phyloP scores from a whole-genome alignment of 35 echinoderm and acorn worm species.

The Lytechinus variegatus region DNA sequence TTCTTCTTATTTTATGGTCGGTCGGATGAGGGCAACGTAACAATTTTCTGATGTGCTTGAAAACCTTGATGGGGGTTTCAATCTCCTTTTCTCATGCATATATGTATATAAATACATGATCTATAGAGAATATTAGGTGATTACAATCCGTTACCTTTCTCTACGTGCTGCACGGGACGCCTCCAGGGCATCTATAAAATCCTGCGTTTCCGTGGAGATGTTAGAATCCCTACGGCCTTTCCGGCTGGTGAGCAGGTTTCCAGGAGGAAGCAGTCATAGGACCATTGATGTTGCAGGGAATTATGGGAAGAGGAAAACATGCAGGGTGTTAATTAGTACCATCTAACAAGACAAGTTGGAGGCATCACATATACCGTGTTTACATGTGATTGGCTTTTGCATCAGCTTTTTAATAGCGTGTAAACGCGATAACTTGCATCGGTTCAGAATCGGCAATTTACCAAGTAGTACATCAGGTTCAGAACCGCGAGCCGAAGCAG shows the following conservation, averaged over 20 bases:
- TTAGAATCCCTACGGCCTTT: slow-evolving; percentile 65
- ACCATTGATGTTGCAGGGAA: background rate
- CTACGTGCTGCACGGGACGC: slow-evolving; percentile 82
- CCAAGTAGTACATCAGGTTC: no score
- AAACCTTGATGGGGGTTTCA: no score
- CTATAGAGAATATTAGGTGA: background rate
- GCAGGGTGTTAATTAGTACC: slow-evolving; percentile 42
- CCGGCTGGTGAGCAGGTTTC: slow-evolving; percentile 6
- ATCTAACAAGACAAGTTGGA: slow-evolving; percentile 4
- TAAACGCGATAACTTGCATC: no score
- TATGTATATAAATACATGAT: background rate
- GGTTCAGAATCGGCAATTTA: no score
- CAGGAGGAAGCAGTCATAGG: background rate
- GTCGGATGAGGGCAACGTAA: no score
- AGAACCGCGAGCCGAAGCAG: no score
- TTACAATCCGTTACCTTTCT: slow-evolving; percentile 79
- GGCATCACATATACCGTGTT: no score
- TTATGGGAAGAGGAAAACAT: slow-evolving; percentile 36
- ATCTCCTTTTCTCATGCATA: no score
- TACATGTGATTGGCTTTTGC: no score
- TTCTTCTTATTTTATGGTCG: no score
- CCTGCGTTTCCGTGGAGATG: slow-evolving; percentile 88
- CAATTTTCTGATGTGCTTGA: background rate
- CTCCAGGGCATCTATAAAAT: slow-evolving; percentile 84
- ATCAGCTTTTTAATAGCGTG: no score